A percentile compares a stretch with the other conserved stretches of the same genome.
Conservation (phyloP, 2,888 invertebrate species). For the Mimachlamys varia region DNA sequence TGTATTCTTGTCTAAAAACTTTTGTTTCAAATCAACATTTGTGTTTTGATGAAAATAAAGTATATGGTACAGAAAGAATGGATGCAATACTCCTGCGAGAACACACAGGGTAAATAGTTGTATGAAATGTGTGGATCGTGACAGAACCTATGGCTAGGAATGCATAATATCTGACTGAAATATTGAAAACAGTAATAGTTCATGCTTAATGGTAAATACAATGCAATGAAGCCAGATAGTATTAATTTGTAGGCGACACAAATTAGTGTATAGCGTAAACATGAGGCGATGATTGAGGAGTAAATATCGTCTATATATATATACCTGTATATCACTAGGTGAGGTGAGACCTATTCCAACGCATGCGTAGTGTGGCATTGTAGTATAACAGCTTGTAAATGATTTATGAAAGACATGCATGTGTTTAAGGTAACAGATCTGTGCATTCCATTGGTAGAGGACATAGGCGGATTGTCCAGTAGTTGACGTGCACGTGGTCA, state of each 20-base stretch:
- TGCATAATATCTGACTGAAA: background rate
- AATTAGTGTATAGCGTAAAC: background rate
- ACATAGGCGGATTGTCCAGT: background rate
- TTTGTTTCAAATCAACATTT: too few relatives aligned
- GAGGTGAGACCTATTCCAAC: background rate
- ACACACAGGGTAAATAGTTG: too few relatives aligned
- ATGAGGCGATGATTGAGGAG: background rate
- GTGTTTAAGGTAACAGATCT: background rate
- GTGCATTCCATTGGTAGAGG: constrained; percentile 1
- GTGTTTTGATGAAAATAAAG: too few relatives aligned
- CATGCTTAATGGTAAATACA: background rate
- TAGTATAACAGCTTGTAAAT: background rate
- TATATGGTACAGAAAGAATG: too few relatives aligned
- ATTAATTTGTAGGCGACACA: background rate
- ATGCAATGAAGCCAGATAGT: background rate
- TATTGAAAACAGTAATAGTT: background rate
- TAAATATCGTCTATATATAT: background rate
- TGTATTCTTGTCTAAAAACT: background rate
- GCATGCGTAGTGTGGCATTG: background rate
- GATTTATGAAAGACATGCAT: background rate
- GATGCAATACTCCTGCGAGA: too few relatives aligned
- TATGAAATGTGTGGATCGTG: too few relatives aligned
- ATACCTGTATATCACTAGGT: background rate
- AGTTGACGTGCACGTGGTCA: background rate
- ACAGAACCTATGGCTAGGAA: too few relatives aligned